These are phyloP conservation scores for Serilophus lunatus DNA, from an alignment of 2,113 vertebrate species.

Conservation along the genomic window DNA sequence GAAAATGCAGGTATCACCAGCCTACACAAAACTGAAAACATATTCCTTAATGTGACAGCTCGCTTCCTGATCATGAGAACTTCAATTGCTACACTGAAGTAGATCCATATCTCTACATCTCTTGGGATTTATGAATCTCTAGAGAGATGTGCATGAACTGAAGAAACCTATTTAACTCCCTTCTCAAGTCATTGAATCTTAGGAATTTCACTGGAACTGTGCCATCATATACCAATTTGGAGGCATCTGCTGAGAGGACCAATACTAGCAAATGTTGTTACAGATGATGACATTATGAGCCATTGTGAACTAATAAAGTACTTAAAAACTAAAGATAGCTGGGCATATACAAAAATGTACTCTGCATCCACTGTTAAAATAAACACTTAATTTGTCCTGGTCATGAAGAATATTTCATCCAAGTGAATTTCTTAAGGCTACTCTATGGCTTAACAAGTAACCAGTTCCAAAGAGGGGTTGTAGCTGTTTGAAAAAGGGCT, in stretches of 20 bases:
- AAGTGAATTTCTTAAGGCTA: neutral
- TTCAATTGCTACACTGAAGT: neutral
- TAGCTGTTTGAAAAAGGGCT: too few relatives aligned
- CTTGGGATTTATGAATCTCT: neutral
- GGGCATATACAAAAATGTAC: neutral
- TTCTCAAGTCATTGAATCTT: neutral
- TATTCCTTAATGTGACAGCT: neutral
- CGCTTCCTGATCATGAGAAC: neutral
- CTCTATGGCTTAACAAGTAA: neutral
- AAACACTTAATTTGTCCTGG: neutral
- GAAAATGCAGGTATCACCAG: neutral
- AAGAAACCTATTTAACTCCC: neutral
- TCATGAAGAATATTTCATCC: neutral
- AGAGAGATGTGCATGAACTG: neutral
- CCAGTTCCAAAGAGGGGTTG: neutral
- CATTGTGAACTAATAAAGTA: neutral
- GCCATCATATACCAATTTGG: neutral
- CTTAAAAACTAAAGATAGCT: neutral
- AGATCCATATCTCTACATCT: neutral
- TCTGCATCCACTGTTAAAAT: neutral
- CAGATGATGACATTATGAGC: accelerated
- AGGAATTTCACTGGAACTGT: neutral
- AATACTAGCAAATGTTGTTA: neutral
- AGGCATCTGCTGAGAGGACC: neutral
- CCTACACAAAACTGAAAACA: neutral